Evolutionary conservation across 2,888 invertebrate species (phyloP), one percentile per base, ranked within the genome.

Genomic region (Apocheima hispidaria): DNA sequence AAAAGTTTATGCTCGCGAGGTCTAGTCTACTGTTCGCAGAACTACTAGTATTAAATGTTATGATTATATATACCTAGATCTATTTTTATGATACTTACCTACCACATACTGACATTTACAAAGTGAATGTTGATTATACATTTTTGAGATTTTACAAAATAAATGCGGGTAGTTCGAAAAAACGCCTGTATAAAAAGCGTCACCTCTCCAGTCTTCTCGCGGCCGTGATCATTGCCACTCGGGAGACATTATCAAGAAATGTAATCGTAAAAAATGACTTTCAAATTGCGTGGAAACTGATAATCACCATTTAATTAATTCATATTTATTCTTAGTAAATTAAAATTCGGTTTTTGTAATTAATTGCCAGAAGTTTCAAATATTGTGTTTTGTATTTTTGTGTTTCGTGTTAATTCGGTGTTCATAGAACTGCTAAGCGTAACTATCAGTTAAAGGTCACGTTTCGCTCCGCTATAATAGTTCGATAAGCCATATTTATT

Each of bases 141-240:
- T 35, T 35, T 35, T 14, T 35, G 6, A 12, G 12, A n/a, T 18
- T 9, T 18, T 2, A 35, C 1, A 18, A 20, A 5, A 16, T 14
- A 26, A 44, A 14, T 44, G 43, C 1, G 43, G 43, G 43, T 44
- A 44, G 26, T 26, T 44, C 4, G n/a, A 43, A 23, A 44, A 28
- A 44, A 23, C 21, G 2, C 43, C 7, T 0, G 9, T 4, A 14
- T 26, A 1, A n/a, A 2, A 12, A 12, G n/a, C 41, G 2, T 16
- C 18, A 46, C 12, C 6, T 6, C 12, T 23, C 30, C 18, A 30
- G 46, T 46, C 20, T 46, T 20, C 12, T 46, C 18, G 12, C 20
- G 20, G 33, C 18, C 18, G 33, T 18, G 18, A 18, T 12, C 12
- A n/a, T n/a, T n/a, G 2, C 14, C 0, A 26, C 18, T 46, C n/a